Base-by-base conservation (phyloP, 2,113 vertebrate species). In the Chiloscyllium plagiosum region DNA sequence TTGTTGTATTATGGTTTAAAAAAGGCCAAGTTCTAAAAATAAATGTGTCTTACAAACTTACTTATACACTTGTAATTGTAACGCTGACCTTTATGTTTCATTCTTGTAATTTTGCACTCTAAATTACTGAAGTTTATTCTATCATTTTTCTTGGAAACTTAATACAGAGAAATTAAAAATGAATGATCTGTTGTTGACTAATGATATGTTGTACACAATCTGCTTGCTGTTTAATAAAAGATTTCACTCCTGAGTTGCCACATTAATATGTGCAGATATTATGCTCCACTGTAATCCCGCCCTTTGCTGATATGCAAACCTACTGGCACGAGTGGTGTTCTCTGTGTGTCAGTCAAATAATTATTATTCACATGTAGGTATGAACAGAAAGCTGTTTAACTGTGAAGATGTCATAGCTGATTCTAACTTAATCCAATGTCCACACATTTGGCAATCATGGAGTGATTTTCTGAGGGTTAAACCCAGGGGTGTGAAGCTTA, bases 91-190 rank as follows among this genome's bases (percentile, higher is more conserved):
- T 22, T 22, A 87, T 29, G 52, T 90, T 90, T n/a, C 52, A 90
- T 1, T 29, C 29, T 61, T 92, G 33, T 65, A 56, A 92, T 61
- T 92, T 92, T 65, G 56, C 89, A 29, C 89, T 33, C 33, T 65
- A 20, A 61, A 92, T n/a, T 92, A 92, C n/a, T 92, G 26, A 92
- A 61, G 56, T 15, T 56, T 89, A 89, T 89, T 89, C 15, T 37
- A 92, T 65, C 33, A 65, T 65, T 65, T 13, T n/a, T 17, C 13
- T 92, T 92, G 56, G n/a, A 92, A 92, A 65, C 89, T 65, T 92
- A 92, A 92, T 92, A 56, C 89, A 19, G 56, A 92, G 56, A n/a
- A 92, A 92, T 65, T 92, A 92, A 92, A 92, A 65, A n/a, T 61
- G 29, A 65, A 65, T 65, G 29, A 61, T 92, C 61, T 90, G 83